phyloP scores from a whole-genome alignment of 1,140 invertebrate genomes.

The Drosophila guanche region DNA sequence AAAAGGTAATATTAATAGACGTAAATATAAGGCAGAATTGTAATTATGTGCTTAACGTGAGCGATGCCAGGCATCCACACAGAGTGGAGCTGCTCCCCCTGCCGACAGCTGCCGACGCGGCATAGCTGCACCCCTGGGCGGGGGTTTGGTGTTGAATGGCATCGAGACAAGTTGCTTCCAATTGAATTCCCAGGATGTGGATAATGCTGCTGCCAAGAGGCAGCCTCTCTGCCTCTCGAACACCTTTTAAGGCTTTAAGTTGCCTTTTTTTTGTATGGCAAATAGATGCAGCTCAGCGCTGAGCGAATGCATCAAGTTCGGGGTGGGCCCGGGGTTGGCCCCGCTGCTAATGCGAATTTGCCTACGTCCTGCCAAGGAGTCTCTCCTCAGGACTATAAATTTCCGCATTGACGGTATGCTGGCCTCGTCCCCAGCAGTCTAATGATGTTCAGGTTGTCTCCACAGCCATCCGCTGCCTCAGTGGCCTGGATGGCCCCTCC shows the following conservation, averaged over 20 bases:
- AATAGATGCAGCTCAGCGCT: too few relatives aligned
- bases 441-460: slow-evolving; percentile 41
- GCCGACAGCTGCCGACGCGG: slow-evolving; percentile 33
- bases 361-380: slow-evolving; percentile 32
- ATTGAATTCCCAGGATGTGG: slow-evolving; percentile 58
- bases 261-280: too few relatives aligned
- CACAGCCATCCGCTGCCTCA: too few relatives aligned
- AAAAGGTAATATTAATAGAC: slow-evolving; percentile 79
- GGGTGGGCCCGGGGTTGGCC: slow-evolving; percentile 27
- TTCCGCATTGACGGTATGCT: slow-evolving; percentile 57
- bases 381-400: slow-evolving; percentile 64
- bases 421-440: slow-evolving; percentile 36
- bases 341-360: slow-evolving; percentile 68
- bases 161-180: slow-evolving; percentile 71
- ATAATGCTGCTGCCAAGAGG: too few relatives aligned
- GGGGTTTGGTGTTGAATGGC: slow-evolving; percentile 41
- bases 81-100: slow-evolving; percentile 7
- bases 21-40: slow-evolving; percentile 80
- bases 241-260: too few relatives aligned
- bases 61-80: slow-evolving; percentile 47
- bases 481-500: too few relatives aligned
- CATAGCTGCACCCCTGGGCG: slow-evolving; percentile 6
- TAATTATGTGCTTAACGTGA: slow-evolving; percentile 81
- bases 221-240: too few relatives aligned
- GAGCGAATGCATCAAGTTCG: slow-evolving; percentile 46